phyloP scores from a whole-genome alignment of 2,888 invertebrate genomes.

The Clusia tigrina region DNA sequence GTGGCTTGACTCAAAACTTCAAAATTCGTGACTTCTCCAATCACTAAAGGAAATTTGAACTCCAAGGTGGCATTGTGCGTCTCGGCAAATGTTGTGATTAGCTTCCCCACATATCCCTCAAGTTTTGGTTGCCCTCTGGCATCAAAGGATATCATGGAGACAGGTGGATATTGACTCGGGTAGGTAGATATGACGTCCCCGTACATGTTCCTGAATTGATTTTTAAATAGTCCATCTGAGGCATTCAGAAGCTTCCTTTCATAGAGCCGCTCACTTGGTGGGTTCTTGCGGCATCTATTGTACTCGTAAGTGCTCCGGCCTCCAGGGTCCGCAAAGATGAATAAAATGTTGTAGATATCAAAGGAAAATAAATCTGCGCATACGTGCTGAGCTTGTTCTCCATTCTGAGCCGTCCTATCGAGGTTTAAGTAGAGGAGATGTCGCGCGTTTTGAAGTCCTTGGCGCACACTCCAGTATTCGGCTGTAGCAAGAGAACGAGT shows the following conservation, averaged over 20 bases:
- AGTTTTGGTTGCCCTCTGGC: constrained; percentile 22
- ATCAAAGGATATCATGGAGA: constrained; percentile 37
- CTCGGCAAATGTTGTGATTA: constrained; percentile 37
- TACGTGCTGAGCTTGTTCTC: background rate
- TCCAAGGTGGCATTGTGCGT: constrained; percentile 41
- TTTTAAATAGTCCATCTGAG: constrained; percentile 28
- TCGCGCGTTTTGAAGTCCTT: background rate
- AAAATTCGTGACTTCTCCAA: background rate
- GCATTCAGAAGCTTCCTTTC: background rate
- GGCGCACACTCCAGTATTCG: background rate
- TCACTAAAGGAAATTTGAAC: background rate
- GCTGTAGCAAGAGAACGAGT: too few relatives aligned
- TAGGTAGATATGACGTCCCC: constrained; percentile 32
- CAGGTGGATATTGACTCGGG: constrained; percentile 38
- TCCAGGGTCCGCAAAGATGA: background rate
- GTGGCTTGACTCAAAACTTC: background rate
- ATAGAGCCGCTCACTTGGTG: background rate
- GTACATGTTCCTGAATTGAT: constrained; percentile 42
- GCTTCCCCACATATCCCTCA: constrained; percentile 37
- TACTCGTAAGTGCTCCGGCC: background rate
- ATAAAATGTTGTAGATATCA: background rate
- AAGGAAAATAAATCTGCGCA: background rate
- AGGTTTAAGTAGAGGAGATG: background rate
- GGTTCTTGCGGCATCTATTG: background rate
- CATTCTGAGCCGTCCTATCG: background rate